Conservation (phyloP, 2,888 invertebrate species). For the Amiota communis region DNA sequence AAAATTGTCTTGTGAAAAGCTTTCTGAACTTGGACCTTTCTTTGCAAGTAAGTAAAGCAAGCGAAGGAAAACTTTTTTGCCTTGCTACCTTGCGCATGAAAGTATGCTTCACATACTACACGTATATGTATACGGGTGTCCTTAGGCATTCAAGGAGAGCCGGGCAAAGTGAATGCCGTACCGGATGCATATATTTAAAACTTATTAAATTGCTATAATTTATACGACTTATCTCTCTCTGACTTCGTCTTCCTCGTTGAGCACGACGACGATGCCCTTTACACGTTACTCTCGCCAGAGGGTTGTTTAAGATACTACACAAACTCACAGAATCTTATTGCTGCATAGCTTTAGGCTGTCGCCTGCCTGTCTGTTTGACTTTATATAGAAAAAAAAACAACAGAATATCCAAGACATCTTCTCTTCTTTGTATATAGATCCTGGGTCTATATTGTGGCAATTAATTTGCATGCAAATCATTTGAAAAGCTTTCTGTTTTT, state of each 20-base stretch:
- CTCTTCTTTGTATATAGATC: neutral
- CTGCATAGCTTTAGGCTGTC: slow-evolving; percentile 26
- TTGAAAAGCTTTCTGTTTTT: too few species aligned
- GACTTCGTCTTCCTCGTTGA: slow-evolving; percentile 37
- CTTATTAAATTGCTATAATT: slow-evolving; percentile 72
- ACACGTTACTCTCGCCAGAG: slow-evolving; percentile 40
- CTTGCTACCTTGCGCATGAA: slow-evolving; percentile 1
- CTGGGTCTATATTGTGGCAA: slow-evolving; percentile 52
- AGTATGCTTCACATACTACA: neutral
- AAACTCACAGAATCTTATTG: slow-evolving; percentile 24
- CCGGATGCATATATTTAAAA: slow-evolving; percentile 70
- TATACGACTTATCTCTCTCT: slow-evolving; percentile 68
- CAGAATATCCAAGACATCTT: neutral
- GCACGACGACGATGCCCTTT: neutral
- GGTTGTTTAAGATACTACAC: slow-evolving; percentile 48
- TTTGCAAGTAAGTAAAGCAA: too few species aligned
- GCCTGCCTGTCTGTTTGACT: slow-evolving; percentile 4
- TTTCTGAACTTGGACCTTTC: slow-evolving; percentile 15
- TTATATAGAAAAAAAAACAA: too few species aligned
- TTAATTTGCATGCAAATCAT: slow-evolving; percentile 71
- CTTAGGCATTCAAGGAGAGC: neutral
- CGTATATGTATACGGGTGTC: neutral
- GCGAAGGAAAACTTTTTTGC: neutral
- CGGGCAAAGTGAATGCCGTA: slow-evolving; percentile 14
- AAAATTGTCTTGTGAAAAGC: neutral